These are phyloP conservation scores for Cyphomyrus plagiostoma DNA, from an alignment of 2,113 vertebrate genomes.

Conservation along the genomic window DNA sequence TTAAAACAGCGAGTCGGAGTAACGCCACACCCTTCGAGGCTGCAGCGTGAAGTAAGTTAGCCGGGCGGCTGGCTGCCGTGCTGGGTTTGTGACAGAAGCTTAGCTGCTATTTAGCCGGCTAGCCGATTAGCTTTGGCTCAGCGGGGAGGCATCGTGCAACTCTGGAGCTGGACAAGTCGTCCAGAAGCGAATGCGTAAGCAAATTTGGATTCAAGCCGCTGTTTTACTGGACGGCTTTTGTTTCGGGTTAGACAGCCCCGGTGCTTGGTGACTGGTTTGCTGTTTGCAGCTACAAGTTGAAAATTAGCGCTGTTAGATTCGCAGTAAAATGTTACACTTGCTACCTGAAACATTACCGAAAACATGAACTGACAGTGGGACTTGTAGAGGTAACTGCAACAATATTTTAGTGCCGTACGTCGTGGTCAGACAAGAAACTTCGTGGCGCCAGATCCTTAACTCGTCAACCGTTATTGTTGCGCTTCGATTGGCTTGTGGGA, in stretches of 20 bases:
- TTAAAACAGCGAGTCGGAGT: neutral
- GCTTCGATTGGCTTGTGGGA: neutral
- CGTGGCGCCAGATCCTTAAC: neutral
- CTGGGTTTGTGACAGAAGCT: neutral
- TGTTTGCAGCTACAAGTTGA: neutral
- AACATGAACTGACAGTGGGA: neutral
- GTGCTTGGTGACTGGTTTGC: neutral
- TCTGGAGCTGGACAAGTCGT: neutral
- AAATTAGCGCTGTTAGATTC: neutral
- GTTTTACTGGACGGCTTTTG: neutral
- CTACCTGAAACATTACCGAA: neutral
- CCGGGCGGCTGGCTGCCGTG: neutral
- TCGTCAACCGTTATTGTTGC: neutral
- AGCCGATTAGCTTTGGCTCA: neutral
- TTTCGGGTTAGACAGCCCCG: neutral
- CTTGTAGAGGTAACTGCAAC: neutral
- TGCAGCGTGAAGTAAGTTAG: neutral
- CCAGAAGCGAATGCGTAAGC: neutral
- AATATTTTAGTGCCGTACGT: neutral
- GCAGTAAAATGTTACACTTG: neutral
- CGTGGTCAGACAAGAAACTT: neutral
- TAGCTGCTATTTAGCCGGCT: conserved; percentile 11
- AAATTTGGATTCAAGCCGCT: neutral
- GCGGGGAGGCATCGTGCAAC: neutral
- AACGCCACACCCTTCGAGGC: neutral